Evolutionary conservation across 2,888 invertebrate genomes (phyloP).

Genomic region (Prosopocoilus inquinatus): DNA sequence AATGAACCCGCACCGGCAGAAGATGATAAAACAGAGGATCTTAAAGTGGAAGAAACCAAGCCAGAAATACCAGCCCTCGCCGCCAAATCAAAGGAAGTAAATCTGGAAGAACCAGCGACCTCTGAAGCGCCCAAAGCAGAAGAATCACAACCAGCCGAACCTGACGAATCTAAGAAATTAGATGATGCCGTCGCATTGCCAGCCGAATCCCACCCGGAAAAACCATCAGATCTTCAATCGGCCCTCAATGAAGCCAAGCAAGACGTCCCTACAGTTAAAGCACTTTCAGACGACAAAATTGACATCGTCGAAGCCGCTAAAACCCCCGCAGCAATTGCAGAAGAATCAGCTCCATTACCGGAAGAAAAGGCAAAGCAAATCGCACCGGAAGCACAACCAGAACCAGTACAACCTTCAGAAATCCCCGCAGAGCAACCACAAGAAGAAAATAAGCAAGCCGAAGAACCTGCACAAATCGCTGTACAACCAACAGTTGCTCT

Average conservation of each 20-base stretch:
- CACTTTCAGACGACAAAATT: constrained; percentile 31
- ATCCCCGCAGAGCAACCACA: constrained; percentile 21
- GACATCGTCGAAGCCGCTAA: constrained; percentile 49
- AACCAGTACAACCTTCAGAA: constrained; percentile 6
- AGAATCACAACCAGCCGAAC: constrained; percentile 18
- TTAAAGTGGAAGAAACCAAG: constrained; percentile 26
- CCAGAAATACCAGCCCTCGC: constrained; percentile 20
- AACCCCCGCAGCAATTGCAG: constrained; percentile 46
- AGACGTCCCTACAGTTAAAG: constrained; percentile 19
- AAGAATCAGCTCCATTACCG: constrained; percentile 36
- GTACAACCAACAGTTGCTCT: constrained; percentile 40
- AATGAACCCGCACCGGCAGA: too few relatives aligned
- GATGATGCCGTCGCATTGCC: constrained; percentile 5
- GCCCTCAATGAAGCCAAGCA: not conserved
- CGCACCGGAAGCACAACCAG: constrained; percentile 13
- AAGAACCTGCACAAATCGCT: constrained; percentile 38
- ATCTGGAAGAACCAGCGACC: constrained; percentile 27
- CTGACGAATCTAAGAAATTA: constrained; percentile 18
- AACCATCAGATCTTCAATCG: constrained; percentile 32
- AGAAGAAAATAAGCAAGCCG: constrained; percentile 25
- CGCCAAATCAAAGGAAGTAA: constrained; percentile 24
- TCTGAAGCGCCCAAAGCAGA: constrained; percentile 27
- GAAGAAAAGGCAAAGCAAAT: constrained; percentile 34
- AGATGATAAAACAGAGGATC: constrained; percentile 21
- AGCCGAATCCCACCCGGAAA: constrained; percentile 29